phyloP scores from a whole-genome alignment of 2,113 vertebrate genomes.

The Ploceus nigricollis region DNA sequence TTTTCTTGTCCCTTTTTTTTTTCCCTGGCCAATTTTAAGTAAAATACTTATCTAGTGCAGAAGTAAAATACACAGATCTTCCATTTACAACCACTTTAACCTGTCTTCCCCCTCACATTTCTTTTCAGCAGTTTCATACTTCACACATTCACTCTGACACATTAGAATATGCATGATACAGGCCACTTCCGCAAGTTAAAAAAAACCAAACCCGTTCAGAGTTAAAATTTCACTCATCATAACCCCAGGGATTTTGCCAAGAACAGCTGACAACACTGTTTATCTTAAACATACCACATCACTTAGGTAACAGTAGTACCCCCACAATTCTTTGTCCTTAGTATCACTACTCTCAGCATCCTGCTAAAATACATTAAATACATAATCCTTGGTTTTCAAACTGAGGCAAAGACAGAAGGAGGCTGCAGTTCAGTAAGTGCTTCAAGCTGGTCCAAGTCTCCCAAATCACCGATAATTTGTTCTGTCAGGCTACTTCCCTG shows the following conservation, averaged over 20 bases:
- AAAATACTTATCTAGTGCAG: not conserved
- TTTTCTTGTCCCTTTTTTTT: not conserved
- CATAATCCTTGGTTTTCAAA: not conserved
- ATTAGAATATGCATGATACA: not conserved
- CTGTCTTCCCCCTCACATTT: not conserved
- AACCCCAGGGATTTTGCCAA: conserved; percentile 2
- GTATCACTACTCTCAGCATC: not conserved
- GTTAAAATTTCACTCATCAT: not conserved
- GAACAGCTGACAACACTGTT: conserved; percentile 9
- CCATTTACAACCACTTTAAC: not conserved
- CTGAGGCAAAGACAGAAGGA: not conserved
- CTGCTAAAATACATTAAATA: not conserved
- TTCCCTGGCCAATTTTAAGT: not conserved
- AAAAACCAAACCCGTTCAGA: not conserved
- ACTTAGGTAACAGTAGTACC: conserved; percentile 8
- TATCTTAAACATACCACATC: conserved; percentile 23
- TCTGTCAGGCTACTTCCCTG: conserved; percentile 2
- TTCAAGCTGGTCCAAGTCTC: not conserved
- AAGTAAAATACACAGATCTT: not conserved
- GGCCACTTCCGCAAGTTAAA: not conserved
- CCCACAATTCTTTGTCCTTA: not conserved
- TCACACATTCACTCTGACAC: not conserved
- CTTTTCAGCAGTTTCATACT: not conserved
- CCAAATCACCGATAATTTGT: not conserved
- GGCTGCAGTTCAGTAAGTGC: conserved; percentile 2